Evolutionary conservation across 2,888 invertebrate genomes (phyloP), one percentile per base, ranked within the genome.

Genomic region (Amphipoea lucens): DNA sequence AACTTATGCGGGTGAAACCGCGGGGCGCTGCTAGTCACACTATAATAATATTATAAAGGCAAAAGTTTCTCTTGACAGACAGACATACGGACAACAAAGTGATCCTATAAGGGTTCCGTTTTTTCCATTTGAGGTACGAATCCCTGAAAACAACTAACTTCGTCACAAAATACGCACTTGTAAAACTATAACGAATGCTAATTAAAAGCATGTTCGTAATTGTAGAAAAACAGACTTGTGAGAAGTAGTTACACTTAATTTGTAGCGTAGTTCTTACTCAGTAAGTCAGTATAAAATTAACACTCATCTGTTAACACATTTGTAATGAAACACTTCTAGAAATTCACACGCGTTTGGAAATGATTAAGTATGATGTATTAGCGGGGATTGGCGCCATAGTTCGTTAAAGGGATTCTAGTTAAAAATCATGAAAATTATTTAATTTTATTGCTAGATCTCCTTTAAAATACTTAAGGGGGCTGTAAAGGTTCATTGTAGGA

Each of bases 271-370:
- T 76, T 48, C 57, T 57, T 65, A 62, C 62, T 54, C 45, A 71
- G 48, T 73, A 63, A 73, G 45, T 72, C 70, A 70, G 78, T 78
- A 17, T 7, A 20, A 68, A 83, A 63, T 78, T 83, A 82, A 63
- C 82, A 83, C 62, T 78, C 40, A 5, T 11, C 23, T 62, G 42
- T 17, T 71, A 82, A 82, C 36, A 57, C 14, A 57, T 57, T 67
- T 69, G 63, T 74, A 83, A 74, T 78, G 74, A 71, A 74, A 78
- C 57, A 36, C 14, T 74, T 83, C 74, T 62, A 70, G 48, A 78
- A 83, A 83, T 63, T 82, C 78, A 83, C 83, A 83, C 48, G 20
- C 65, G n/a, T 82, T 70, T 40, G 17, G 9, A 76, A 77, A 70
- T 71, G 51, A 76, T 36, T 62, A n/a, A 45, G 51, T 17, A 40